A percentile compares a stretch with the other conserved stretches of the same genome.
phyloP scores from a whole-genome alignment of 2,888 invertebrate genomes.

The Nasonia oneida region DNA sequence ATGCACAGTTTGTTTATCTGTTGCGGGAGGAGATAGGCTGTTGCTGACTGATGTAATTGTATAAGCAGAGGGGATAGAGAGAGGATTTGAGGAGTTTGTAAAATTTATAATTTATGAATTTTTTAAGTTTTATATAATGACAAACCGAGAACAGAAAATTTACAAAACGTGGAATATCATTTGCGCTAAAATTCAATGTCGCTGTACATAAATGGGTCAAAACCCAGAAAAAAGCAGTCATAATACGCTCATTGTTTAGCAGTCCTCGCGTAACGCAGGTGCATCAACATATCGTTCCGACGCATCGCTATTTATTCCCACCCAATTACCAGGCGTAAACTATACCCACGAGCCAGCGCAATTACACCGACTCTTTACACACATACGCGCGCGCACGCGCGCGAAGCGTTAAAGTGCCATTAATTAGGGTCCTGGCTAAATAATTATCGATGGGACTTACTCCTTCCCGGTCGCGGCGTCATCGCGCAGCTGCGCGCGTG shows the following conservation, averaged over 20 bases:
- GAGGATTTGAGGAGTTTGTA: background rate
- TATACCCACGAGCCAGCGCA: slow-evolving; percentile 49
- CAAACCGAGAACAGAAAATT: too few species aligned
- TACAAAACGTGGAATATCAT: too few species aligned
- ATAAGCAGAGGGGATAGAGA: background rate
- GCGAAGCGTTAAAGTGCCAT: slow-evolving; percentile 70
- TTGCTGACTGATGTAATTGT: background rate
- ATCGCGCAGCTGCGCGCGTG: slow-evolving; percentile 67
- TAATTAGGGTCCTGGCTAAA: slow-evolving; percentile 71
- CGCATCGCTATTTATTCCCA: slow-evolving; percentile 38
- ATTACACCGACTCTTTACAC: slow-evolving; percentile 58
- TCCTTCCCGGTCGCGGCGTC: background rate
- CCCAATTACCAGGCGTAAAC: slow-evolving; percentile 48
- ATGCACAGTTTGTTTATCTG: background rate
- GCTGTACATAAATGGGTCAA: too few species aligned
- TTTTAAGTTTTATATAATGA: too few species aligned
- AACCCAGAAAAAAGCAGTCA: too few species aligned
- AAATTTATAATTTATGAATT: too few species aligned
- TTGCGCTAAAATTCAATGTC: background rate
- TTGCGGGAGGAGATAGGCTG: background rate
- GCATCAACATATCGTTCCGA: background rate
- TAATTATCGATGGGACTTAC: slow-evolving; percentile 70
- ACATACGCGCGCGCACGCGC: slow-evolving; percentile 45
- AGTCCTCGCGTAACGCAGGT: slow-evolving; percentile 39
- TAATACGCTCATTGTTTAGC: background rate